phyloP scores from a whole-genome alignment of 2,888 invertebrate species.

The Deilephila elpenor region DNA sequence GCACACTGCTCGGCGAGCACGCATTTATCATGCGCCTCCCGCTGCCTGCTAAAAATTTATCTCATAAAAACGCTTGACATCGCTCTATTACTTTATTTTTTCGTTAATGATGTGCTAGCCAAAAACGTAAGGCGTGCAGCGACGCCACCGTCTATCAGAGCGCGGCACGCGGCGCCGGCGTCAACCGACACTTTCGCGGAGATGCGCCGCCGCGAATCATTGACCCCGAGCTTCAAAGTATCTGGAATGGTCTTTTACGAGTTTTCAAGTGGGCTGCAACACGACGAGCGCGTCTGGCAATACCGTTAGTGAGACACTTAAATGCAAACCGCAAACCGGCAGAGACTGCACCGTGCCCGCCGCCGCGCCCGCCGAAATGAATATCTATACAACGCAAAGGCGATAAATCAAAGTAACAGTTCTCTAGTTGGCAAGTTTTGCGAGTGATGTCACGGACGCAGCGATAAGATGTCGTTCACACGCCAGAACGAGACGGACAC shows the following conservation, averaged over 20 bases:
- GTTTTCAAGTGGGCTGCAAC: conserved; percentile 54
- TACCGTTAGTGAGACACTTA: conserved; percentile 15
- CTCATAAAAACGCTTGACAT: conserved; percentile 25
- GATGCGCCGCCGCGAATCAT: conserved; percentile 55
- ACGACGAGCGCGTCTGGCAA: conserved; percentile 22
- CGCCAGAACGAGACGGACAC: conserved; percentile 60
- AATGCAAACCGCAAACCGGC: not conserved
- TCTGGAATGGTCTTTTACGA: conserved; percentile 46
- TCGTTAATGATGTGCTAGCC: conserved; percentile 42
- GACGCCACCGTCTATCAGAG: not conserved
- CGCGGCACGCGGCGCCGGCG: conserved; percentile 13
- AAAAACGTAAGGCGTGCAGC: conserved; percentile 9
- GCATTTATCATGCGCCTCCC: conserved; percentile 14
- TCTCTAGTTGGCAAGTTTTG: conserved; percentile 63
- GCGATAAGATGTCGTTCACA: conserved; percentile 80
- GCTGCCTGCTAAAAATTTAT: not conserved
- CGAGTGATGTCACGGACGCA: conserved; percentile 66
- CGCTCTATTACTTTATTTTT: conserved; percentile 50
- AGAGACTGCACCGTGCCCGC: conserved; percentile 1
- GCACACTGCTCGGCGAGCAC: conserved; percentile 3
- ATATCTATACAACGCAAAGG: conserved; percentile 45
- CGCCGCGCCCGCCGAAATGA: not conserved
- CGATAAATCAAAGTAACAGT: conserved; percentile 51
- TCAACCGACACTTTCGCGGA: conserved; percentile 32
- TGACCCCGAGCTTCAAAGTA: conserved; percentile 51